A percentile compares a stretch with the other conserved stretches of the same genome.
These are phyloP conservation scores for Zoroaster sp. DNA, from an alignment of 53 echinoderm and acorn worm species.

Conservation along the genomic window DNA sequence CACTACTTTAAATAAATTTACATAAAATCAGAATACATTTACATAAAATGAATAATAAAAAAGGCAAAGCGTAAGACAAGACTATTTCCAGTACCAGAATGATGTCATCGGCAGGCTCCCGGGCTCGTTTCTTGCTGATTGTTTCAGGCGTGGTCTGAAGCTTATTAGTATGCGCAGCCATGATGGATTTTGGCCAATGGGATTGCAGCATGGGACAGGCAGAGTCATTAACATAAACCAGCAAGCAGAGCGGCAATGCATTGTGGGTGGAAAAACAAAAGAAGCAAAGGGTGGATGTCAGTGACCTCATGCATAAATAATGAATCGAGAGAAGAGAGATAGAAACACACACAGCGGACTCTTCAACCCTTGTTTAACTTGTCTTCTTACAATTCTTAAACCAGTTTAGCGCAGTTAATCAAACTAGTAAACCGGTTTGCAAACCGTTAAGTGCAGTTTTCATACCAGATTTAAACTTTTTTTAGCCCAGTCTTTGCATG, in stretches of 20 bases:
- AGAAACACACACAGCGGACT: slow-evolving; percentile 51
- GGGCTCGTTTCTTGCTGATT: slow-evolving; percentile 95
- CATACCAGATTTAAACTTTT: not conserved
- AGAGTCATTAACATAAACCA: slow-evolving; percentile 99
- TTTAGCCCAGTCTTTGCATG: too few relatives aligned
- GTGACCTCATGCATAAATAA: slow-evolving; percentile 77
- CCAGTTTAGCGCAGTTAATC: too few relatives aligned
- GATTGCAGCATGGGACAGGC: slow-evolving; percentile 99
- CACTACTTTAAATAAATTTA: slow-evolving; percentile 5
- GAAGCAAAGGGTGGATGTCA: slow-evolving; percentile 96
- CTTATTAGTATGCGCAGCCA: slow-evolving; percentile 99
- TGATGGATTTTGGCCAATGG: slow-evolving; percentile 99
- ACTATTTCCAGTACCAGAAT: slow-evolving; percentile 96
- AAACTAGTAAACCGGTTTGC: too few relatives aligned
- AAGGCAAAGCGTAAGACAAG: slow-evolving; percentile 56
- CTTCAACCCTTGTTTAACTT: slow-evolving; percentile 19
- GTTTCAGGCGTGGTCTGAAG: slow-evolving; percentile 99
- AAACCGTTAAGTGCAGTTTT: not conserved
- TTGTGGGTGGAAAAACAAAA: slow-evolving; percentile 99
- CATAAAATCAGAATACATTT: slow-evolving; percentile 43
- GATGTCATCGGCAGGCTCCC: slow-evolving; percentile 93
- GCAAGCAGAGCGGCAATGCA: slow-evolving; percentile 99
- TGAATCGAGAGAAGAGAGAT: slow-evolving; percentile 56
- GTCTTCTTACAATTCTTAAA: not conserved
- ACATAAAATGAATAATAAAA: slow-evolving; percentile 69